Conservation (phyloP, 2,113 vertebrate genomes). For the Odontophorus gujanensis region DNA sequence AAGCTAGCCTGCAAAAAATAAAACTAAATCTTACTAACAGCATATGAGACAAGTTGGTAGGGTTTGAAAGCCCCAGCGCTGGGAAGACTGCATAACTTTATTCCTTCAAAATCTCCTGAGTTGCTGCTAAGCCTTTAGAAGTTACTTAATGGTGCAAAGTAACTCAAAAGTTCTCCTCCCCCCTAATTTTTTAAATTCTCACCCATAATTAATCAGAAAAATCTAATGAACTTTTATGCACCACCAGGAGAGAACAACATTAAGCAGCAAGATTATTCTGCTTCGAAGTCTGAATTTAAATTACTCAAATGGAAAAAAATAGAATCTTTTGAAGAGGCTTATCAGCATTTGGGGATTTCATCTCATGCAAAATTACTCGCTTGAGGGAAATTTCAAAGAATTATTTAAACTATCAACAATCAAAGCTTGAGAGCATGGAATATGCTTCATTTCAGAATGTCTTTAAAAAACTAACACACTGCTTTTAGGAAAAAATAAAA, state of each 20-base stretch:
- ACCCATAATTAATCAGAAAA: conserved; percentile 19
- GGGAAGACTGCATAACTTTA: neutral
- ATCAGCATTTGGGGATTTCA: conserved; percentile 60
- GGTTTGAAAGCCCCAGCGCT: neutral
- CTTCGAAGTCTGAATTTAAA: conserved; percentile 22
- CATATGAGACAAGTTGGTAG: neutral
- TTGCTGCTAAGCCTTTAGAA: neutral
- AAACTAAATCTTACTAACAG: conserved; percentile 4
- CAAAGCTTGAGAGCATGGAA: neutral
- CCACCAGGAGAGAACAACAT: conserved; percentile 20
- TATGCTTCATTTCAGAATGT: conserved; percentile 36
- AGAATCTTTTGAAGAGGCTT: conserved; percentile 46
- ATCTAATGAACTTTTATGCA: conserved; percentile 41
- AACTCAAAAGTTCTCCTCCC: conserved; percentile 23
- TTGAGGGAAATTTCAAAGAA: conserved; percentile 53
- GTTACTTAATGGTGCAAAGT: neutral
- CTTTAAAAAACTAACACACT: neutral
- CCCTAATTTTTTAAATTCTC: conserved; percentile 19
- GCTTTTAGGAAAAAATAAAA: conserved; percentile 3
- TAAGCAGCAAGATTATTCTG: conserved; percentile 25
- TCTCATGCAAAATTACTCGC: conserved; percentile 6
- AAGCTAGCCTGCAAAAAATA: conserved; percentile 92
- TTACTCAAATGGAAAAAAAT: conserved; percentile 29
- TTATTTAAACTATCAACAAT: conserved; percentile 41
- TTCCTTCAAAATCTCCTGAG: neutral